Percentiles rank a stretch among this genome's conserved stretches.
phyloP scores from a whole-genome alignment of 2,888 invertebrate species.

The Alloplasta piceator region DNA sequence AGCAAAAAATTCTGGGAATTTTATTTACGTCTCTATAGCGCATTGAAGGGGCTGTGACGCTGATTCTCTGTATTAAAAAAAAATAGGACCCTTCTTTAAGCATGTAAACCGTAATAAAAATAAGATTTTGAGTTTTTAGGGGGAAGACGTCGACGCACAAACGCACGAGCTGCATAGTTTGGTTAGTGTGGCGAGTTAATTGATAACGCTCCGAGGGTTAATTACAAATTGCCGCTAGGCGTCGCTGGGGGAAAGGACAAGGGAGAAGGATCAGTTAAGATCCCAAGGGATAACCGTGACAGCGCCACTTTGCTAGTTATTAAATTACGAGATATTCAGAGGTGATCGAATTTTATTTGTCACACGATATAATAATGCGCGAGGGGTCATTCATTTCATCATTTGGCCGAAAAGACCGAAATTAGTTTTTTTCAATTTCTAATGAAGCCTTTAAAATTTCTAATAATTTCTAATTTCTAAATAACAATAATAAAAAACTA shows the following conservation, averaged over 20 bases:
- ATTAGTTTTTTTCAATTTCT: too few relatives aligned
- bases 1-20: background rate
- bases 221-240: conserved; percentile 39
- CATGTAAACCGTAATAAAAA: too few relatives aligned
- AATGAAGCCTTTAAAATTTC: too few relatives aligned
- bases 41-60: too few relatives aligned
- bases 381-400: background rate
- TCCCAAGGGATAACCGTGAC: conserved; percentile 14
- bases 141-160: too few relatives aligned
- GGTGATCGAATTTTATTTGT: too few relatives aligned
- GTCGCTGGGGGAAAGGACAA: conserved; percentile 6
- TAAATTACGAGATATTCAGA: background rate
- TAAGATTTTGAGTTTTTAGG: too few relatives aligned
- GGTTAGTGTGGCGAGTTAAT: conserved; percentile 26
- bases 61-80: too few relatives aligned
- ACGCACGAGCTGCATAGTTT: background rate
- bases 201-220: conserved; percentile 37
- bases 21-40: background rate
- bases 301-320: conserved; percentile 7
- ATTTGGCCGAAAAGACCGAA: background rate
- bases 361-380: too few relatives aligned
- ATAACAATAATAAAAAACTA: too few relatives aligned
- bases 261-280: conserved; percentile 21
- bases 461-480: too few relatives aligned
- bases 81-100: too few relatives aligned